phyloP scores from a whole-genome alignment of 2,888 invertebrate genomes.

The Plemyria rubiginata region DNA sequence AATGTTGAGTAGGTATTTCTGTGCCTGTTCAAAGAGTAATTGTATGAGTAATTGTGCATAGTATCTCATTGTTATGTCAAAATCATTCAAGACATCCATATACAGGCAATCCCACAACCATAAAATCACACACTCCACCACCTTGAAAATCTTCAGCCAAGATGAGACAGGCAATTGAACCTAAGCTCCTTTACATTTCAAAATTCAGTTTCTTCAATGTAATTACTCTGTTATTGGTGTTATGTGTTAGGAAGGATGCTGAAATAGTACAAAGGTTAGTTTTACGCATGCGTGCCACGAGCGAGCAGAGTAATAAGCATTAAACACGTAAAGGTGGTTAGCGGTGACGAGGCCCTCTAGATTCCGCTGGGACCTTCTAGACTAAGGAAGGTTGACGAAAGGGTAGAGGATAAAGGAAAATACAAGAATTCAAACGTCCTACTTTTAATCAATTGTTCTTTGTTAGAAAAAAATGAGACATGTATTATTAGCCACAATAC shows the following conservation, averaged over 20 bases:
- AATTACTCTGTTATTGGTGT: constrained; percentile 62
- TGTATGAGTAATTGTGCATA: constrained; percentile 19
- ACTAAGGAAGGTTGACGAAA: constrained; percentile 45
- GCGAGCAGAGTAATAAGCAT: constrained; percentile 76
- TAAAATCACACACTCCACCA: constrained; percentile 51
- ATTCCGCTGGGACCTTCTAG: constrained; percentile 43
- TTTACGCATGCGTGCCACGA: constrained; percentile 80
- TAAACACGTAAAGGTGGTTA: constrained; percentile 66
- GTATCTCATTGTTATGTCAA: constrained; percentile 11
- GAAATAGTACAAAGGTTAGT: constrained; percentile 82
- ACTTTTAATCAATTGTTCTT: not conserved
- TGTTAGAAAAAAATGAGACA: not conserved
- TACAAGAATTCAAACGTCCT: constrained; percentile 10
- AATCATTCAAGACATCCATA: not conserved
- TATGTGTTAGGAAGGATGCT: constrained; percentile 79
- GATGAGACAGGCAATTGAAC: constrained; percentile 65
- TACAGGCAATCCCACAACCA: constrained; percentile 39
- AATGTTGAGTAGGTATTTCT: constrained; percentile 16
- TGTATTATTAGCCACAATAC: not conserved
- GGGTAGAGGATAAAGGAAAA: constrained; percentile 25
- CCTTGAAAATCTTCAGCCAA: constrained; percentile 47
- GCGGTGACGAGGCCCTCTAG: constrained; percentile 69
- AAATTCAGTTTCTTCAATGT: constrained; percentile 45
- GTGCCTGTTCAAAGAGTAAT: constrained; percentile 20
- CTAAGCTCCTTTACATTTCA: constrained; percentile 38